phyloP scores from a whole-genome alignment of 2,797 vertebrate species.

The Melanotaenia boesemani region DNA sequence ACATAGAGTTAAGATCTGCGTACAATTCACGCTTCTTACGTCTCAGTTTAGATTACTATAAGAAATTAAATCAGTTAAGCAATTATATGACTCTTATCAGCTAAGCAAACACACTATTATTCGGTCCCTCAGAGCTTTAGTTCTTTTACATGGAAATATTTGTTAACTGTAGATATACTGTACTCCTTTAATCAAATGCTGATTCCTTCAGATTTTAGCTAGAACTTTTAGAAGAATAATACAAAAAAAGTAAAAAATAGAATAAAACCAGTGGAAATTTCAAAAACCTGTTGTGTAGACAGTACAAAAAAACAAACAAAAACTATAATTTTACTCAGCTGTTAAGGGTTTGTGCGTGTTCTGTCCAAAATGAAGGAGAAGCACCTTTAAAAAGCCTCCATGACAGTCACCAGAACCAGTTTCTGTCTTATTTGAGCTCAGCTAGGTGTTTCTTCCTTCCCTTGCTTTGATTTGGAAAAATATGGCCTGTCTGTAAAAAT shows the following conservation, averaged over 20 bases:
- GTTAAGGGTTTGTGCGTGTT: background rate
- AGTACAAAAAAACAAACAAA: background rate
- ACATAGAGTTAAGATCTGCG: constrained; percentile 27
- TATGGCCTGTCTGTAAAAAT: background rate
- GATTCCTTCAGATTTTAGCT: constrained; percentile 18
- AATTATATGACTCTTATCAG: constrained; percentile 22
- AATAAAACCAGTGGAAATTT: background rate
- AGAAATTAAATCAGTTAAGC: constrained; percentile 22
- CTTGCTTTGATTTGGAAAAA: too few species aligned
- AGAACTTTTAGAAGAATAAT: constrained; percentile 5
- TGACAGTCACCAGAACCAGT: too few species aligned
- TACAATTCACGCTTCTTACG: constrained; percentile 4
- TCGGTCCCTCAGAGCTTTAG: background rate
- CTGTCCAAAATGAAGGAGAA: constrained; percentile 1
- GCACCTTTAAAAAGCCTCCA: too few species aligned
- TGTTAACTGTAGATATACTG: constrained; percentile 5
- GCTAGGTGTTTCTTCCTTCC: too few species aligned
- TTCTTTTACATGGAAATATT: constrained; percentile 16
- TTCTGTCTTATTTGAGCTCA: too few species aligned
- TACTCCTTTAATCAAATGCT: background rate
- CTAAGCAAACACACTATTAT: constrained; percentile 8
- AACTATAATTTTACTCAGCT: background rate
- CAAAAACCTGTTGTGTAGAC: background rate
- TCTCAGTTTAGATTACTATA: constrained; percentile 12
- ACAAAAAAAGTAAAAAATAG: background rate